These are phyloP conservation scores for Archaeoteleia sp. DNA, from an alignment of 2,888 invertebrate genomes.

Conservation along the genomic window DNA sequence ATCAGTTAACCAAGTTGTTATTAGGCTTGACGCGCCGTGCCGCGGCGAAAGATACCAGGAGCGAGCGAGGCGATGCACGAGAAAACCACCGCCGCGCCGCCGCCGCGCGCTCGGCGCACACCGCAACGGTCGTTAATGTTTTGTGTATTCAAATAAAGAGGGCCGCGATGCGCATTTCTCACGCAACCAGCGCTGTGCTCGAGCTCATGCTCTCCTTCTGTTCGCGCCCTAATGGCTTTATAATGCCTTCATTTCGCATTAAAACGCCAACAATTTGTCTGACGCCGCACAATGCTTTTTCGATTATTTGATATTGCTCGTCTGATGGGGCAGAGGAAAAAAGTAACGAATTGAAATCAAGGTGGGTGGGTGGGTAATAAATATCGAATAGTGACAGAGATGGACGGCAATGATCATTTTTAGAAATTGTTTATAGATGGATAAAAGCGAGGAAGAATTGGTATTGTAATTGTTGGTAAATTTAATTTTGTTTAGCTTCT, in stretches of 20 bases:
- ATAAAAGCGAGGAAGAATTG: too few relatives aligned
- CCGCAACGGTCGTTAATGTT: slow-evolving; percentile 66
- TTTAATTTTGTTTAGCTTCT: too few relatives aligned
- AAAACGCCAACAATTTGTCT: not conserved
- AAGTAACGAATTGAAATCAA: too few relatives aligned
- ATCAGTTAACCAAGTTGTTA: slow-evolving; percentile 68
- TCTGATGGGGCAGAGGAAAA: too few relatives aligned
- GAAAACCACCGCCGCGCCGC: slow-evolving; percentile 5
- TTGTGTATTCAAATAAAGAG: slow-evolving; percentile 72
- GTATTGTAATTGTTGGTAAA: too few relatives aligned
- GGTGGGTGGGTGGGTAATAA: too few relatives aligned
- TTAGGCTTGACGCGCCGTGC: slow-evolving; percentile 57
- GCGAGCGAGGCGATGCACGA: slow-evolving; percentile 10
- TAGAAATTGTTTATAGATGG: too few relatives aligned
- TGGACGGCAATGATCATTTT: too few relatives aligned
- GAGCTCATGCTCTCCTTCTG: slow-evolving; percentile 45
- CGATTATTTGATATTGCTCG: too few relatives aligned
- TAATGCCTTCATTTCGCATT: slow-evolving; percentile 70
- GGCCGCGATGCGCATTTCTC: slow-evolving; percentile 63
- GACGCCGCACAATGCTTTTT: too few relatives aligned
- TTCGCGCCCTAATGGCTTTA: slow-evolving; percentile 68
- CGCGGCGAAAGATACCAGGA: slow-evolving; percentile 17
- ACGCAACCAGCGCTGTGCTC: slow-evolving; percentile 60
- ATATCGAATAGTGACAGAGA: too few relatives aligned
- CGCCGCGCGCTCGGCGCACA: too few relatives aligned